Conservation (phyloP, 2,888 invertebrate species). For the Dolichomitus sp. region DNA sequence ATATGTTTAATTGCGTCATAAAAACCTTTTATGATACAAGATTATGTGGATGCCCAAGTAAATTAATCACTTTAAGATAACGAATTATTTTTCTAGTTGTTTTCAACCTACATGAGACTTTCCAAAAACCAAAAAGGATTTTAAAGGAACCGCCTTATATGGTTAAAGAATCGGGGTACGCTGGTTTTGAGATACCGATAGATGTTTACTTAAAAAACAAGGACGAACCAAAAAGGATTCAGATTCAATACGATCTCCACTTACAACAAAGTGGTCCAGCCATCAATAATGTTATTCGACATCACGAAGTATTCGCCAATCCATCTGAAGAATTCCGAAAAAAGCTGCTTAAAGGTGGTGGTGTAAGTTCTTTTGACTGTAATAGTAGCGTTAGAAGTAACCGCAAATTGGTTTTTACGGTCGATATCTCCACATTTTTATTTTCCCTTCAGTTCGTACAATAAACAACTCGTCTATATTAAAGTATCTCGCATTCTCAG, state of each 20-base stretch:
- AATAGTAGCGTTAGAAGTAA: conserved; percentile 14
- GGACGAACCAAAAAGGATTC: conserved; percentile 95
- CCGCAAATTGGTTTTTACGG: background rate
- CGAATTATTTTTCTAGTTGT: conserved; percentile 88
- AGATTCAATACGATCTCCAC: conserved; percentile 94
- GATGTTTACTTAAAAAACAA: conserved; percentile 96
- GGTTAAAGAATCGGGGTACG: conserved; percentile 98
- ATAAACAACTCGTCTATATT: no score
- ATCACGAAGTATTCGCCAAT: conserved; percentile 94
- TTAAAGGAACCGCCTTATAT: conserved; percentile 96
- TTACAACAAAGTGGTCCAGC: conserved; percentile 92
- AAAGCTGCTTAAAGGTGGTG: conserved; percentile 96
- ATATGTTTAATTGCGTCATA: no score
- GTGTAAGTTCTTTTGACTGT: conserved; percentile 86
- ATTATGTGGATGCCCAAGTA: background rate
- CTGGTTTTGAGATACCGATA: conserved; percentile 96
- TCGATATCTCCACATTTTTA: background rate
- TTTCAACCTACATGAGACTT: conserved; percentile 96
- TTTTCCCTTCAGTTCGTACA: background rate
- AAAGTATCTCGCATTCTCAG: no score
- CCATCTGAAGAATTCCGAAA: conserved; percentile 96
- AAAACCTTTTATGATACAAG: background rate
- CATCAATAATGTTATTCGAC: conserved; percentile 91
- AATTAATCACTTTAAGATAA: conserved; percentile 17
- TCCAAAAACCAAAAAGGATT: conserved; percentile 96